Evolutionary conservation across 2,888 invertebrate genomes (phyloP).

Genomic region (Diogma glabrata): DNA sequence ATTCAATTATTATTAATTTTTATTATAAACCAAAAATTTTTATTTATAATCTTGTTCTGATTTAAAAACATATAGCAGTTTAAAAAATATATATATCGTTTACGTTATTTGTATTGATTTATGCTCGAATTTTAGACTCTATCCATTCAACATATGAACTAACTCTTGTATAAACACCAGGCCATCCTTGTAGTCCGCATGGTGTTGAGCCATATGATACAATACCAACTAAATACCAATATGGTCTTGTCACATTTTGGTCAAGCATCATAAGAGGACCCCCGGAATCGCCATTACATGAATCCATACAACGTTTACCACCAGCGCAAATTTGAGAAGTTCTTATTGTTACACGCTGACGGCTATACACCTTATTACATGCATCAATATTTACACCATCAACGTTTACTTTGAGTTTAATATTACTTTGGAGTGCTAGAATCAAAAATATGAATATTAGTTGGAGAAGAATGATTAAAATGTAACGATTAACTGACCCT

Average conservation of each 20-base stretch:
- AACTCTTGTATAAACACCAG: constrained; percentile 51
- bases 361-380: constrained; percentile 43
- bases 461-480: no score
- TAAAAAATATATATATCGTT: no score
- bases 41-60: no score
- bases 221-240: constrained; percentile 43
- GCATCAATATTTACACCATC: constrained; percentile 37
- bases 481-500: no score
- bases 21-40: no score
- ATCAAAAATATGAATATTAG: no score
- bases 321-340: constrained; percentile 49
- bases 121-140: constrained; percentile 25
- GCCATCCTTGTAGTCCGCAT: constrained; percentile 47
- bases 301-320: constrained; percentile 41
- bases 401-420: constrained; percentile 44
- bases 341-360: constrained; percentile 36
- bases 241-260: constrained; percentile 21
- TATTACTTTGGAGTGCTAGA: constrained; percentile 32
- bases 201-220: constrained; percentile 53
- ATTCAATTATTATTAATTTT: no score
- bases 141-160: constrained; percentile 48
- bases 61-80: no score
- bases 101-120: no score
- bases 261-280: constrained; percentile 45
- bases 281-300: constrained; percentile 50